Evolutionary conservation across 2,888 invertebrate genomes (phyloP).

Genomic region (Tetrapedia diversipes): DNA sequence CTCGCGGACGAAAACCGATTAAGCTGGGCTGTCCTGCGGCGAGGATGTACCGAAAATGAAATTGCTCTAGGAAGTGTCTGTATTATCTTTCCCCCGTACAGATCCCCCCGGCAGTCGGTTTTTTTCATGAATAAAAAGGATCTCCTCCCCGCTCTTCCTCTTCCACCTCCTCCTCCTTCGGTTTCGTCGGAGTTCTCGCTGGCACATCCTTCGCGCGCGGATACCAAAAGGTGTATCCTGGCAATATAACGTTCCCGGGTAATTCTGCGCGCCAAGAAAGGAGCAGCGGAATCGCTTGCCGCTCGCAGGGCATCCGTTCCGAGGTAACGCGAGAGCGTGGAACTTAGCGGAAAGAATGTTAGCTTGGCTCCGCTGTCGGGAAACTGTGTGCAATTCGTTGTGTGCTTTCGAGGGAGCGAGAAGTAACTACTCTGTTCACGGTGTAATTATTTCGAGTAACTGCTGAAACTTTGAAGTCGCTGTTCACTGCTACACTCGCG

Average conservation of each 20-base stretch:
- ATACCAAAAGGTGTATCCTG: constrained; percentile 27
- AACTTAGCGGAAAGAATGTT: constrained; percentile 1
- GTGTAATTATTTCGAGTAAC: neutral
- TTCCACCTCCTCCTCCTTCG: neutral
- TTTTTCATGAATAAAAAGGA: constrained; percentile 52
- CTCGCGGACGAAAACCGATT: constrained; percentile 68
- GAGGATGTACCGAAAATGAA: constrained; percentile 69
- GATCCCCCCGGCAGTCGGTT: constrained; percentile 26
- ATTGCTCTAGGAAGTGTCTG: constrained; percentile 70
- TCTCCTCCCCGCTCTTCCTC: too few species aligned
- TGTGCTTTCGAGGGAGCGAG: neutral
- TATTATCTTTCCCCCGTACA: constrained; percentile 59
- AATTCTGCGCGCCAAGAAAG: constrained; percentile 3
- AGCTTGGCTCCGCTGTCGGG: neutral
- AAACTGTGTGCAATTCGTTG: neutral
- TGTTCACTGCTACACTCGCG: too few species aligned
- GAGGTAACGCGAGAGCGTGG: neutral
- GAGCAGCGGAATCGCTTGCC: constrained; percentile 7
- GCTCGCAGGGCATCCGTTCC: neutral
- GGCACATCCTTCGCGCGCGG: constrained; percentile 9
- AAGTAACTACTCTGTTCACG: neutral
- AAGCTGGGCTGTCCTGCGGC: constrained; percentile 63
- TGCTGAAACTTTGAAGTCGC: too few species aligned
- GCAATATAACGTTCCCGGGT: constrained; percentile 29
- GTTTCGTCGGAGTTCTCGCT: constrained; percentile 29